These are phyloP conservation scores for Tamias sibiricus DNA, from an alignment of 2,113 vertebrate genomes.

Conservation along the genomic window DNA sequence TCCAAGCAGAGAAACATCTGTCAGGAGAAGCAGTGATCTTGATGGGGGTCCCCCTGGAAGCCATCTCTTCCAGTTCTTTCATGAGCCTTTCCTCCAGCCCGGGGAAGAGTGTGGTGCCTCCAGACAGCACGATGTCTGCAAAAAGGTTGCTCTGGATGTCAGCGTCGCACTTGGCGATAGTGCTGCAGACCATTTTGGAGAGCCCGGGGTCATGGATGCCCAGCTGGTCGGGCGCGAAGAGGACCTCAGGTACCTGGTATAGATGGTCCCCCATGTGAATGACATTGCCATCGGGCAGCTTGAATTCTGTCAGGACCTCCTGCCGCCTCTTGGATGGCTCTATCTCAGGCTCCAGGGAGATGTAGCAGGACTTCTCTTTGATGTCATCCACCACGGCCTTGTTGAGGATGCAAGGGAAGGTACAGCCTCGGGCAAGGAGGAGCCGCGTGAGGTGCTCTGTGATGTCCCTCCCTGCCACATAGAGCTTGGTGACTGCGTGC, in stretches of 20 bases:
- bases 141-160: slow-evolving; percentile 73
- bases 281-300: slow-evolving; percentile 73
- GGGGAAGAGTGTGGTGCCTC: slow-evolving; percentile 79
- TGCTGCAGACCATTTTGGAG: slow-evolving; percentile 71
- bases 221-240: slow-evolving; percentile 72
- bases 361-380: slow-evolving; percentile 77
- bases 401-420: neutral
- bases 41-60: slow-evolving; percentile 65
- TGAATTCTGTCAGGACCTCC: slow-evolving; percentile 55
- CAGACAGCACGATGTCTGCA: slow-evolving; percentile 75
- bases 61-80: slow-evolving; percentile 71
- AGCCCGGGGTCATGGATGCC: slow-evolving; percentile 63
- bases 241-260: slow-evolving; percentile 77
- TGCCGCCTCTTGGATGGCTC: neutral
- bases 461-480: slow-evolving; percentile 73
- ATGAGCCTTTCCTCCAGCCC: slow-evolving; percentile 79
- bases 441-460: slow-evolving; percentile 66
- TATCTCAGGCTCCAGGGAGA: slow-evolving; percentile 68
- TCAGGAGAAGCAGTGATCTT: slow-evolving; percentile 79
- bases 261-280: slow-evolving; percentile 68
- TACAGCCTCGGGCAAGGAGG: slow-evolving; percentile 41
- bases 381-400: slow-evolving; percentile 41
- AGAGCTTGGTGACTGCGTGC: slow-evolving; percentile 40
- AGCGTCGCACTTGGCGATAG: slow-evolving; percentile 75
- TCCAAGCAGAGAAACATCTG: slow-evolving; percentile 79